A percentile compares a stretch with the other conserved stretches of the same genome.
Evolutionary conservation across 2,113 vertebrate species (phyloP).

Genomic region (Aegotheles bennettii): DNA sequence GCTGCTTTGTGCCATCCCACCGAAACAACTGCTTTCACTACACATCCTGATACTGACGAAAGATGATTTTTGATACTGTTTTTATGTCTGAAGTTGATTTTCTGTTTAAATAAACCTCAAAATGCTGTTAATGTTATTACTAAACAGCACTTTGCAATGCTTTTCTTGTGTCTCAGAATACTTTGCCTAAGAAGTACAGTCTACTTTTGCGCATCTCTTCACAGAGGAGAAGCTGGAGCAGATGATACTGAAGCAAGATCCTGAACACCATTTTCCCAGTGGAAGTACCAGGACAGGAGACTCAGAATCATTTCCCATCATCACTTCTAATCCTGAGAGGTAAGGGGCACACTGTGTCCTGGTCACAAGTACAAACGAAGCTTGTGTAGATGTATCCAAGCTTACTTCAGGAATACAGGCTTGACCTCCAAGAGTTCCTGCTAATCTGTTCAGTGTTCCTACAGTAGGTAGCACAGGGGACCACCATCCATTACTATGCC

Average conservation of each 20-base stretch:
- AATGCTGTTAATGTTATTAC: background rate
- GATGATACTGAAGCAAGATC: background rate
- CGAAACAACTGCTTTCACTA: rapidly evolving
- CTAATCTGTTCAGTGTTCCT: background rate
- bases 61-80: background rate
- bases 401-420: background rate
- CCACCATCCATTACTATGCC: background rate
- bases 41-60: rapidly evolving
- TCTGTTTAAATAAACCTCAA: background rate
- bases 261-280: background rate
- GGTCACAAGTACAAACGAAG: background rate
- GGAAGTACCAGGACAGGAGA: background rate
- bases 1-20: background rate
- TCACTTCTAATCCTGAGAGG: background rate
- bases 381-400: background rate
- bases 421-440: background rate
- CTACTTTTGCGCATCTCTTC: background rate
- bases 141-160: background rate
- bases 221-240: background rate
- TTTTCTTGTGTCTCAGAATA: background rate
- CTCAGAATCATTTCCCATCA: background rate
- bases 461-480: background rate
- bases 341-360: rapidly evolving
- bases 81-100: background rate
- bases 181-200: background rate